Conservation (phyloP, 1,140 invertebrate species). For the Laupala kohalensis region DNA sequence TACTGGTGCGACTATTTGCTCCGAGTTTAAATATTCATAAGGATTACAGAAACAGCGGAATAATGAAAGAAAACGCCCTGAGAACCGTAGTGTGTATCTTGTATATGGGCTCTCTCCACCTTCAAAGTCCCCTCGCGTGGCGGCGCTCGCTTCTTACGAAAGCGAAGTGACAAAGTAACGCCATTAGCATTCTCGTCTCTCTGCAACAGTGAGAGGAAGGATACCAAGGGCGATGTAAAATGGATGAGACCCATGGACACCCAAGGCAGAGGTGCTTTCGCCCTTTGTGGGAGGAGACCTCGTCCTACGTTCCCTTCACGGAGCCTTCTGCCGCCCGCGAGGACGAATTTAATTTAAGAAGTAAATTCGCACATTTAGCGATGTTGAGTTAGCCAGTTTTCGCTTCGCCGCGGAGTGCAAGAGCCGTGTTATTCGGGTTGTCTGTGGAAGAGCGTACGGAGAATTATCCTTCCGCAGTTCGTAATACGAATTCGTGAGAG, state of each 20-base stretch:
- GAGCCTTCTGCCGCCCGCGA: no score
- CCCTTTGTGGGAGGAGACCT: background rate
- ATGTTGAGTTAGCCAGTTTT: background rate
- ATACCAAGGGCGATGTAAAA: background rate
- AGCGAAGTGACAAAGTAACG: background rate
- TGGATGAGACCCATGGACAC: background rate
- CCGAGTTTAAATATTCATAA: background rate
- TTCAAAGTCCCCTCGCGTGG: background rate
- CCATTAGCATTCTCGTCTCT: background rate
- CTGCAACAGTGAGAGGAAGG: no score
- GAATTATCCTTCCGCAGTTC: no score
- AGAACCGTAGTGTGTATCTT: background rate
- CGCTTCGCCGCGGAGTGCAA: background rate
- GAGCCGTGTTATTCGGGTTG: background rate
- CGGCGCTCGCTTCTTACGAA: background rate
- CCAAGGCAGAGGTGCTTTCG: background rate
- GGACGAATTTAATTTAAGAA: background rate
- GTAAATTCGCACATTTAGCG: background rate
- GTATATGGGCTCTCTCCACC: background rate
- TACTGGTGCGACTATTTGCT: background rate
- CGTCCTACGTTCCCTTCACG: no score
- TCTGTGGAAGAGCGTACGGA: no score
- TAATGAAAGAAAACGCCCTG: background rate
- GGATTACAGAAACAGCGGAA: background rate
- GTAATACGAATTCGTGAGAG: no score